Base-by-base conservation (phyloP, 2,888 invertebrate species). In the Nomada lathburiana region DNA sequence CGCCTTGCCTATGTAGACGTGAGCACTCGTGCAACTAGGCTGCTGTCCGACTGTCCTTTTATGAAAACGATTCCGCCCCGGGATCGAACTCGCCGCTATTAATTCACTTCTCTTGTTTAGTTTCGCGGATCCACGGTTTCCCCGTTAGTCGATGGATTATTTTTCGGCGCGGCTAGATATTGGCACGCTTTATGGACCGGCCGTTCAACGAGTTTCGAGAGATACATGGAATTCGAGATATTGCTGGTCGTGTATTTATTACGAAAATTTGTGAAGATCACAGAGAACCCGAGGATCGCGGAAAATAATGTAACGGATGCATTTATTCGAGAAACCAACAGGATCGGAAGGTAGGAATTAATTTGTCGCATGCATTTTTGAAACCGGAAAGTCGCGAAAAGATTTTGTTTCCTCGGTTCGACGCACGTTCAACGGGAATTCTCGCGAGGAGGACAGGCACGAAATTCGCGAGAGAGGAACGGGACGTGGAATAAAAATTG, bases 1-100 rank as follows among this genome's bases (percentile, higher is more conserved):
- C 87, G 85, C 85, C 87, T 87, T 86, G 84, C 72, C 76, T 73
- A 3, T 47, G 76, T 77, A 53, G 76, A 77, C 79, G 74, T 71
- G 73, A 44, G 69, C 55, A 16, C 10, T 26, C 53, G 60, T 71
- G 67, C 69, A 81, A 73, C 80, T 47, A 68, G 59, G 44, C 26
- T 26, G 26, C 55, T 55, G 53, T 64, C 79, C 81, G 74, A 26
- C 29, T 65, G 52, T 77, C 74, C 70, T 80, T 81, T 79, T 55
- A 74, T 74, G 52, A 63, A 67, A 80, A 80, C 75, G 74, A 75
- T 76, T 75, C 80, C 64, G 67, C n/a, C 20, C 52, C 13, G 69
- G 68, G 42, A 64, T 75, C 72, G 71, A 68, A 57, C 53, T 13
- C n/a, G 16, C 42, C 7, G n/a, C 42, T 69, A 59, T 73, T 64